Percentiles rank a stretch among this genome's conserved stretches.
These are phyloP conservation scores for Physeter macrocephalus DNA, from an alignment of 2,113 vertebrate genomes.

Conservation along the genomic window DNA sequence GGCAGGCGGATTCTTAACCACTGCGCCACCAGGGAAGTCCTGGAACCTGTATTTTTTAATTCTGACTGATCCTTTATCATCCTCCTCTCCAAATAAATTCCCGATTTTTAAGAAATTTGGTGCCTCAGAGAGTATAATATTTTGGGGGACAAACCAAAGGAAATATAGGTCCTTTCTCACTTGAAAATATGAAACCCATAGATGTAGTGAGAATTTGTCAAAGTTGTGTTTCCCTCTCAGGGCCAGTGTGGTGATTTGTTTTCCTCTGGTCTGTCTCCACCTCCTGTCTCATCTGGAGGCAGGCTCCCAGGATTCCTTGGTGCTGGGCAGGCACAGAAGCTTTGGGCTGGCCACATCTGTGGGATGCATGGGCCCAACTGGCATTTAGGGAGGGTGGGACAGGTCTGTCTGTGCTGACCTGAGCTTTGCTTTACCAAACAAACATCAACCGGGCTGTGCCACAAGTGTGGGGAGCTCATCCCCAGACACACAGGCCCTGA, in stretches of 20 bases:
- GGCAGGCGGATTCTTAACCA: too few relatives aligned
- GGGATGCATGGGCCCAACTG: too few relatives aligned
- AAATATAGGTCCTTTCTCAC: background rate
- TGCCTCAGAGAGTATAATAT: background rate
- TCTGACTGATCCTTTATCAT: background rate
- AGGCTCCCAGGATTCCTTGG: background rate
- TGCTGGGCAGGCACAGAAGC: background rate
- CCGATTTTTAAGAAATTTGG: background rate
- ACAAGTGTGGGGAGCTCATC: background rate
- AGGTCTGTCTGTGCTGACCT: background rate
- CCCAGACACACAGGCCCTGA: fast-evolving
- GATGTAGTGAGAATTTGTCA: background rate
- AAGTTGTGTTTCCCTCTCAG: background rate
- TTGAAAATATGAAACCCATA: background rate
- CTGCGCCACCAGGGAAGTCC: too few relatives aligned
- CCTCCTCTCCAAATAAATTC: background rate
- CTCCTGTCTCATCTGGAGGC: background rate
- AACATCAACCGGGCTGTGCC: background rate
- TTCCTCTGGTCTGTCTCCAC: background rate
- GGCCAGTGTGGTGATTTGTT: background rate
- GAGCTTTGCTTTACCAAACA: background rate
- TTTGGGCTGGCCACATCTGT: background rate
- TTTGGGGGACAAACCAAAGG: background rate
- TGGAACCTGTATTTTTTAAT: background rate
- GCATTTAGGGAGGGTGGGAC: background rate